Evolutionary conservation across 2,888 invertebrate genomes (phyloP), one percentile per base, ranked within the genome.

Genomic region (Lingula anatina): DNA sequence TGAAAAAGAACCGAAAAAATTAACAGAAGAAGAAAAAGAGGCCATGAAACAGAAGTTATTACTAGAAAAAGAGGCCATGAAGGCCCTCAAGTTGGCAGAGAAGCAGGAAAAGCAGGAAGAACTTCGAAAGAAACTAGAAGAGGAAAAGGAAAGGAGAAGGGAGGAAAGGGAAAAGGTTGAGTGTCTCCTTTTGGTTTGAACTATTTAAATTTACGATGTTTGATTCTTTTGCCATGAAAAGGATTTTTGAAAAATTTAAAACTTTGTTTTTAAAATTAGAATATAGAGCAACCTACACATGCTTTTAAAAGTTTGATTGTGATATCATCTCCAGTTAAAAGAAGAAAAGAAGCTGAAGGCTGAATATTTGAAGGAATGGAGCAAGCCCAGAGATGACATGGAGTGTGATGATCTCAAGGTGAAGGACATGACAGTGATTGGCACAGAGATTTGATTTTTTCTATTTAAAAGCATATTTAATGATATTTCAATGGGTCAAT

Each of bases 321-420:
- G n/a, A n/a, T n/a, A n/a, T n/a, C n/a, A n/a, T n/a, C n/a, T n/a
- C n/a, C n/a, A n/a, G n/a, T n/a, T n/a, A n/a, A n/a, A n/a, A n/a
- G n/a, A n/a, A n/a, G 86, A 88, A 61, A 83, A 84, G 44, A 81
- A 80, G 44, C 75, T 80, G 23, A 78, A 89, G 47, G 83, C 84
- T 45, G 86, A 78, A 55, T 84, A 85, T 57, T 79, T 88, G 60
- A 86, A 84, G 66, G 87, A 89, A 64, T 92, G 90, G 89, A 86
- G 85, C 67, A 86, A 86, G 68, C 86, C 86, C 20, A 85, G 91
- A 49, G 97, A 99, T 66, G 99, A 99, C 77, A 79, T 95, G 53
- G 89, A 90, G 59, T 85, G 95, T 57, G 90, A 89, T 68, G 94
- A 97, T 79, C 86, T 93, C 62, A 86, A 86, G 81, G 70, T 70